Conservation (phyloP, 2,113 vertebrate species). For the Saiga tatarica region DNA sequence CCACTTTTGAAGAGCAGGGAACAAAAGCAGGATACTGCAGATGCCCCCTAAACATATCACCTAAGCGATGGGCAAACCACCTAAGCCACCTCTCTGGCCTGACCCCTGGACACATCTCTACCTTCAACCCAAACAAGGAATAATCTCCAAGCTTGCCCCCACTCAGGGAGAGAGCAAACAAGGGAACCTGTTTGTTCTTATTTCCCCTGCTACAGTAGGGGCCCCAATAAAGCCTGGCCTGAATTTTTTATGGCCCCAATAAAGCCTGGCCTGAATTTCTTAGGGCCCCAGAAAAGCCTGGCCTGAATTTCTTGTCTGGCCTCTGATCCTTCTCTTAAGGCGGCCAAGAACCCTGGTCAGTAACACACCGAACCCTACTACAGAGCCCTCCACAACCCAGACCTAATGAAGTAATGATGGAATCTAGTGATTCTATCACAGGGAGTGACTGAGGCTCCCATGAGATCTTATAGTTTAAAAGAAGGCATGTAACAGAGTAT, state of each 20-base stretch:
- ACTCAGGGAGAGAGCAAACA: not conserved
- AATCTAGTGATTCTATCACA: not conserved
- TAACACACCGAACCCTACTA: not conserved
- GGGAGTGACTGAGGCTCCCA: not conserved
- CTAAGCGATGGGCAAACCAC: not conserved
- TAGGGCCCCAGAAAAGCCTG: not conserved
- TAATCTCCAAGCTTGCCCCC: not conserved
- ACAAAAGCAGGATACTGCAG: not conserved
- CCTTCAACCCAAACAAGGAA: not conserved
- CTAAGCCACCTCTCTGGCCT: not conserved
- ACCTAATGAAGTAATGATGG: not conserved
- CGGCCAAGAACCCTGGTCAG: not conserved
- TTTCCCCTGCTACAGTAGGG: not conserved
- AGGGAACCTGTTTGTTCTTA: not conserved
- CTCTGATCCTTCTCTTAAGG: not conserved
- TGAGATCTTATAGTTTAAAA: not conserved
- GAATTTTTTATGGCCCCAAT: not conserved
- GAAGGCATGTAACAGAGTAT: not conserved
- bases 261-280: not conserved
- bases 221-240: not conserved
- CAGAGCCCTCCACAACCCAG: not conserved
- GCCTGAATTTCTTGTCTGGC: not conserved
- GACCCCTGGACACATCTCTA: not conserved
- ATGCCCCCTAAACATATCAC: not conserved
- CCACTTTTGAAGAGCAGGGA: not conserved